Evolutionary conservation across 2,888 invertebrate species (phyloP), one percentile per base, ranked within the genome.

Genomic region (Limulus polyphemus): DNA sequence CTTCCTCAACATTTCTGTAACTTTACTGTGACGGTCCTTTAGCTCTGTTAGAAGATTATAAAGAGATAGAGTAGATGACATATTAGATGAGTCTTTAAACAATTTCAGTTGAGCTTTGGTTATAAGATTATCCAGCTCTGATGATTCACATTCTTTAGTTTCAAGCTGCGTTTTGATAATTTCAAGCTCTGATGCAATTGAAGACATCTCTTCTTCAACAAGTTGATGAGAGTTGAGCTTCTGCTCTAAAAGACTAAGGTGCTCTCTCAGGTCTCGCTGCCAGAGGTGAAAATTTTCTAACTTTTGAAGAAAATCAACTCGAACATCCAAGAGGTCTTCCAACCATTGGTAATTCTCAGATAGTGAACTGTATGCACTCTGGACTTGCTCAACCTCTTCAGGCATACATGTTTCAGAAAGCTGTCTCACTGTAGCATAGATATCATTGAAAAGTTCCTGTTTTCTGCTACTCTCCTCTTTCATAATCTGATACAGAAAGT

Each of bases 361-460:
- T 58, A 92, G 79, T 32, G 83, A 82, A 0, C 86, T 84, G 72
- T 90, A 90, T 0, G 85, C 83, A 67, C 87, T 84, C 70, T 86
- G 84, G 4, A 92, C 76, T 1, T 83, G 79, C 60, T 84, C 82
- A 1, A 84, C 83, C 72, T 91, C 90, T 68, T 86, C 84, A 0
- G 85, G 83, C n/a, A 84, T 82, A 85, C 85, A 68, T 80, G 77
- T 12, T 82, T 70, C 70, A 0, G 86, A 83, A 70, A 91, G 80
- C 62, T 84, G 84, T 72, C 90, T 90, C 0, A 93, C 84, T 79
- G 92, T 89, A 69, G 86, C 84, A 70, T 88, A 87, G 68, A 93
- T 87, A 2, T 83, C 82, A 66, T 84, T 82, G 69, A 92, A 88
- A 55, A 82, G 81, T 0, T 87, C 83, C 70, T 87, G 86, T 5